Evolutionary conservation across 2,113 vertebrate species (phyloP).

Genomic region (Megaptera novaeangliae): DNA sequence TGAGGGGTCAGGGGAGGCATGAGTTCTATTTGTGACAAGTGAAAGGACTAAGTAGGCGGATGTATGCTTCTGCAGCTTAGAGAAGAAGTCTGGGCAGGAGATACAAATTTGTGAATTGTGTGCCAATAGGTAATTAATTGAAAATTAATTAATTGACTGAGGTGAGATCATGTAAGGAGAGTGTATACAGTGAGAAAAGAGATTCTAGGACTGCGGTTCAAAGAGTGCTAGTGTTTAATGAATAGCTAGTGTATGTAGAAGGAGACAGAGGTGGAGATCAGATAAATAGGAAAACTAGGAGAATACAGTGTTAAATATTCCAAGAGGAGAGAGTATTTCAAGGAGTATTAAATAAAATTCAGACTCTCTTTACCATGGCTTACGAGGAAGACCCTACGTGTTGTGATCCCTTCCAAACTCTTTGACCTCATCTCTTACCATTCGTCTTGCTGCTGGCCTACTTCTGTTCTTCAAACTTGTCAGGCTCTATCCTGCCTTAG

Average conservation of each 20-base stretch:
- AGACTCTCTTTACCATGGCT: not conserved
- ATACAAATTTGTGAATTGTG: not conserved
- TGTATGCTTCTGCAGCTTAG: not conserved
- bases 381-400: not conserved
- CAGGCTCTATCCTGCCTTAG: not conserved
- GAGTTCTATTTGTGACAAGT: not conserved
- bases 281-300: not conserved
- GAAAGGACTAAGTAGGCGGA: not conserved
- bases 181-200: not conserved
- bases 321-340: not conserved
- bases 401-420: not conserved
- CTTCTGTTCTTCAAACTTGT: not conserved
- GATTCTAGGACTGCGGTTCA: not conserved
- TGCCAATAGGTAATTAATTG: not conserved
- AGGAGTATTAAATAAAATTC: not conserved
- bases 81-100: not conserved
- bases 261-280: not conserved
- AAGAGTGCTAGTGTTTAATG: not conserved
- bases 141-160: not conserved
- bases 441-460: not conserved
- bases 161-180: not conserved
- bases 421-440: not conserved
- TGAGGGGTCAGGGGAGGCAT: not conserved
- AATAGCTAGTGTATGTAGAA: not conserved
- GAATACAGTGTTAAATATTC: not conserved